Conservation (phyloP, 2,797 vertebrate species). For the Nannoperca australis region DNA sequence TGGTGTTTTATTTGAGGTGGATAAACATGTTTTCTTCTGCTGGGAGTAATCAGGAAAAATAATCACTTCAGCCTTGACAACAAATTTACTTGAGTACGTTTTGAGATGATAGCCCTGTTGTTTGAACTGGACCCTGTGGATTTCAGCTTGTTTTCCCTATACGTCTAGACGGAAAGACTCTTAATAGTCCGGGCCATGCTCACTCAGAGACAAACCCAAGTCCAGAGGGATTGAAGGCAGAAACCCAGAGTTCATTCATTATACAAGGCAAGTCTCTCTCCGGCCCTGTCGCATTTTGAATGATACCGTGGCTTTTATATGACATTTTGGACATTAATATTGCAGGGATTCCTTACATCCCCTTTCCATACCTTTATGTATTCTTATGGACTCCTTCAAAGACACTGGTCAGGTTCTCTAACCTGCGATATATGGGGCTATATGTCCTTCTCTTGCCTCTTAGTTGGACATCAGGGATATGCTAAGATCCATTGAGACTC, state of each 20-base stretch:
- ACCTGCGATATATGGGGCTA: conserved; percentile 45
- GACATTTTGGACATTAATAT: conserved; percentile 86
- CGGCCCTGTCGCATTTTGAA: conserved; percentile 57
- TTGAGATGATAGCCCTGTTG: conserved; percentile 52
- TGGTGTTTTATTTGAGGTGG: conserved; percentile 72
- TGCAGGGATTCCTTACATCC: conserved; percentile 76
- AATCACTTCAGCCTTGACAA: conserved; percentile 61
- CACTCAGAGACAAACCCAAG: conserved; percentile 46
- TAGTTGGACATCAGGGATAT: conserved; percentile 61
- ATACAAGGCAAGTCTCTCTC: conserved; percentile 60
- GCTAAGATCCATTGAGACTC: conserved; percentile 54
- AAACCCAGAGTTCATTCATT: conserved; percentile 71
- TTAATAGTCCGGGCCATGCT: conserved; percentile 60
- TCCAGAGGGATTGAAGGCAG: conserved; percentile 63
- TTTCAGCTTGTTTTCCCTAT: conserved; percentile 41
- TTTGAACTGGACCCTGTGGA: conserved; percentile 66
- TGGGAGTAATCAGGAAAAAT: conserved; percentile 70
- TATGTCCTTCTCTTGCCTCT: conserved; percentile 32
- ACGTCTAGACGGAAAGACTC: conserved; percentile 65
- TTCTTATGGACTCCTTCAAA: conserved; percentile 68
- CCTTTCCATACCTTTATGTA: conserved; percentile 51
- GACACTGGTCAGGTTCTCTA: conserved; percentile 66
- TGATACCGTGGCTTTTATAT: conserved; percentile 71
- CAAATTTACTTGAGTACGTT: conserved; percentile 62
- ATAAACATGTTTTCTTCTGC: conserved; percentile 72